Evolutionary conservation across 2,113 vertebrate genomes (phyloP), one percentile per base, ranked within the genome.

Genomic region (Leucopsar rothschildi): DNA sequence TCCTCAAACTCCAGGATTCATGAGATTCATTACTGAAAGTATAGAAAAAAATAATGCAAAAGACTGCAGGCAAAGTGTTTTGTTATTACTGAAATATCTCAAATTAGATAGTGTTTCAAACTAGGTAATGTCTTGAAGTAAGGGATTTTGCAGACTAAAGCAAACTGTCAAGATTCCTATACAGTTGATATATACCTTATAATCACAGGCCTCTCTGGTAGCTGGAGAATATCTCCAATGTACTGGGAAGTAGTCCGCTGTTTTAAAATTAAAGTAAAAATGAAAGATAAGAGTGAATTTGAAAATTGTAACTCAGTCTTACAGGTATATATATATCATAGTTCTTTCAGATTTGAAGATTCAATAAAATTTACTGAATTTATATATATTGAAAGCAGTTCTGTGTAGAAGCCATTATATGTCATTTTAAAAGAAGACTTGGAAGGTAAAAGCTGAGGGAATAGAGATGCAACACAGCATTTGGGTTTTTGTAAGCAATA

Each of bases 241-340:
- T 68, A 87, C 65, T 82, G 18, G 76, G 65, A 85, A 91, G 77
- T 10, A 91, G 77, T 81, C 86, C 91, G 53, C 73, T 91, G 17
- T 82, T 96, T 86, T 84, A 82, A 88, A 69, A 90, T 88, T 75
- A 82, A 88, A 76, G 15, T 50, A 29, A 85, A 93, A 92, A 82
- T 82, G 56, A 87, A 84, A 89, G 33, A 9, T 70, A 82, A 50
- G 11, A 78, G 15, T 69, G 6, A 35, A 70, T 73, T 33, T 77
- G 29, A 81, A 96, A 92, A 66, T 21, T 59, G 25, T 73, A 90
- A 47, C 29, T 76, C 25, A 33, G 17, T 63, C 31, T 78, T 61
- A 66, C 8, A 60, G 19, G 81, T 68, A 78, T 29, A 88, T 42
- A 42, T 47, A 61, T 25, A 9, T 4, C 39, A 90, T 29, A 14